Conservation (phyloP, 2,888 invertebrate genomes). For the Bombyx huttoni region DNA sequence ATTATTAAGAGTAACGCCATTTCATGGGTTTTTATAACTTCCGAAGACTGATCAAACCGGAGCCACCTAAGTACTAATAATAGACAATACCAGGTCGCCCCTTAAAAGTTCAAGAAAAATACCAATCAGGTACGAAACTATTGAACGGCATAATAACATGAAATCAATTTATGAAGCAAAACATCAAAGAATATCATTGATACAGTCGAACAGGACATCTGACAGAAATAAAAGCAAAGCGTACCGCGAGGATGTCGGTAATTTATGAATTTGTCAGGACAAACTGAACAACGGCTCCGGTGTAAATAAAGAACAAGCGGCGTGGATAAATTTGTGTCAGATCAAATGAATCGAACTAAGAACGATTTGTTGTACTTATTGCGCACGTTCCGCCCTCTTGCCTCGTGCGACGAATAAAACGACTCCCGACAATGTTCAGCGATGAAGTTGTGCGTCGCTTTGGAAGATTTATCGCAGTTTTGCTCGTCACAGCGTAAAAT, state of each 20-base stretch:
- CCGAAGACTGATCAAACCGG: too few species aligned
- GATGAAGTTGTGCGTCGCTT: slow-evolving; percentile 32
- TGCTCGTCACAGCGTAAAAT: neutral
- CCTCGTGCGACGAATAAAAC: slow-evolving; percentile 23
- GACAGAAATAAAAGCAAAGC: slow-evolving; percentile 57
- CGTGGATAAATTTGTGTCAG: slow-evolving; percentile 70
- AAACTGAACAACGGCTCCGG: slow-evolving; percentile 59
- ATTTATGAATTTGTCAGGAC: slow-evolving; percentile 73
- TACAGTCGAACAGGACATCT: slow-evolving; percentile 49
- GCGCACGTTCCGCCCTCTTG: slow-evolving; percentile 25
- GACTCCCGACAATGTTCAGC: slow-evolving; percentile 21
- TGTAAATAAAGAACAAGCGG: slow-evolving; percentile 61
- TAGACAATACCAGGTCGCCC: too few species aligned
- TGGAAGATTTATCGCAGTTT: slow-evolving; percentile 22
- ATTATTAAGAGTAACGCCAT: too few species aligned
- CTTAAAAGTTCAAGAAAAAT: too few species aligned
- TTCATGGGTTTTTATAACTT: too few species aligned
- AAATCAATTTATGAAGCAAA: slow-evolving; percentile 31
- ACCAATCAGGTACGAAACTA: neutral
- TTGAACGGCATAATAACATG: neutral
- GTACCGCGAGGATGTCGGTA: slow-evolving; percentile 63
- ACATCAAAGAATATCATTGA: slow-evolving; percentile 59
- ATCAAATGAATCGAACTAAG: slow-evolving; percentile 65
- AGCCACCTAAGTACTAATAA: too few species aligned
- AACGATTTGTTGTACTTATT: slow-evolving; percentile 63